phyloP scores from a whole-genome alignment of 2,888 invertebrate genomes.

The Anoplius nigerrimus region DNA sequence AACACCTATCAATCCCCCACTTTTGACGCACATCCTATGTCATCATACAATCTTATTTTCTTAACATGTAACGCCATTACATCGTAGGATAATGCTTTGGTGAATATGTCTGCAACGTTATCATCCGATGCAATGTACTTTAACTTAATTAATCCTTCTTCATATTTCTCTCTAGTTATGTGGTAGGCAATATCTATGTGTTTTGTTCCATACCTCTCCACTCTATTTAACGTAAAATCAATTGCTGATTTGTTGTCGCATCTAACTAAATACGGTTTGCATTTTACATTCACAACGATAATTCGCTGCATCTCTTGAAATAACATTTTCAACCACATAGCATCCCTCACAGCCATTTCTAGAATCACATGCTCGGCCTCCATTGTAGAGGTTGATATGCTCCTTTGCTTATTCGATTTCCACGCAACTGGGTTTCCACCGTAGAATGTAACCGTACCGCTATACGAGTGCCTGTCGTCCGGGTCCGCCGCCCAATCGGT shows the following conservation, averaged over 20 bases:
- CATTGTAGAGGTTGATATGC: conserved; percentile 11
- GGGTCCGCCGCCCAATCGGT: conserved; percentile 16
- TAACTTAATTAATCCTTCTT: neutral
- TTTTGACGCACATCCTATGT: conserved; percentile 13
- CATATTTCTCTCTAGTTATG: conserved; percentile 2
- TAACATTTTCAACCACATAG: conserved; percentile 14
- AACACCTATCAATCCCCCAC: conserved; percentile 14
- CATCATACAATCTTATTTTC: conserved; percentile 1
- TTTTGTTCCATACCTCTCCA: conserved; percentile 10
- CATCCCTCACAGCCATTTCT: conserved; percentile 10
- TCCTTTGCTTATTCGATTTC: conserved; percentile 9
- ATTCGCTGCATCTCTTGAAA: conserved; percentile 3
- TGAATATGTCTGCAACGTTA: conserved; percentile 13
- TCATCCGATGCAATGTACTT: conserved; percentile 1
- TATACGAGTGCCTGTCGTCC: conserved; percentile 17
- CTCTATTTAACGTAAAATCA: conserved; percentile 3
- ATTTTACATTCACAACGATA: conserved; percentile 1
- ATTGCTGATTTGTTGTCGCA: conserved; percentile 19
- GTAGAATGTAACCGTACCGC: neutral
- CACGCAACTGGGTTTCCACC: conserved; percentile 5
- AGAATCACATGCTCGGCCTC: conserved; percentile 19
- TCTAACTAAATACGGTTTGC: neutral
- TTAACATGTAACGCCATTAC: conserved; percentile 4
- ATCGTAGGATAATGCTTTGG: conserved; percentile 19
- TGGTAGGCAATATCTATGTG: conserved; percentile 20